These are phyloP conservation scores for Lamprotornis superbus DNA, from an alignment of 2,113 vertebrate genomes.

Conservation along the genomic window DNA sequence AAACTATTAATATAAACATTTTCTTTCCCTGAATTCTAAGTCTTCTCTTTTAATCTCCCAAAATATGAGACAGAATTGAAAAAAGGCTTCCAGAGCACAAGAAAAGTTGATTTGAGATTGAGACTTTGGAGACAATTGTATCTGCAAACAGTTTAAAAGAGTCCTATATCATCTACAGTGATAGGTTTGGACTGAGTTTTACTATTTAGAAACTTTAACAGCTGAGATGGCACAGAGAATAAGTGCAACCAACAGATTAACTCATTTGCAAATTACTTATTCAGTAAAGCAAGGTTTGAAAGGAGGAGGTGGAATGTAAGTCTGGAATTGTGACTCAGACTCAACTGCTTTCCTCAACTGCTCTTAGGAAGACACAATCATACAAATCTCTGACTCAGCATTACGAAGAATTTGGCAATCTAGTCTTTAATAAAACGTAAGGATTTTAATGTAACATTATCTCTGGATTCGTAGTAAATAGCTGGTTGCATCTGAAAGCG, in stretches of 20 bases:
- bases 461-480: background rate
- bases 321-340: conserved; percentile 16
- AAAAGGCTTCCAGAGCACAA: background rate
- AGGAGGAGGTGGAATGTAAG: conserved; percentile 24
- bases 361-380: background rate
- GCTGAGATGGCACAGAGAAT: background rate
- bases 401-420: background rate
- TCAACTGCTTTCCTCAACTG: background rate
- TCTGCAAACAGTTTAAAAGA: background rate
- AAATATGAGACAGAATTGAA: background rate
- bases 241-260: background rate
- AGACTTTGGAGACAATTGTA: background rate
- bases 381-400: conserved; percentile 11
- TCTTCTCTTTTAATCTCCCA: background rate
- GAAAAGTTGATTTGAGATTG: background rate
- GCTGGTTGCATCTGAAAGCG: background rate
- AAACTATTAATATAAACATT: background rate
- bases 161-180: background rate
- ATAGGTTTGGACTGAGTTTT: background rate
- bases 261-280: conserved; percentile 7
- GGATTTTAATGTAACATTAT: background rate
- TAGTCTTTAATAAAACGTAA: background rate
- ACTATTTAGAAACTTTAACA: background rate
- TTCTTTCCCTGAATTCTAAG: background rate
- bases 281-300: conserved; percentile 14